phyloP scores from a whole-genome alignment of 2,888 invertebrate species.

The Molanna angustata region DNA sequence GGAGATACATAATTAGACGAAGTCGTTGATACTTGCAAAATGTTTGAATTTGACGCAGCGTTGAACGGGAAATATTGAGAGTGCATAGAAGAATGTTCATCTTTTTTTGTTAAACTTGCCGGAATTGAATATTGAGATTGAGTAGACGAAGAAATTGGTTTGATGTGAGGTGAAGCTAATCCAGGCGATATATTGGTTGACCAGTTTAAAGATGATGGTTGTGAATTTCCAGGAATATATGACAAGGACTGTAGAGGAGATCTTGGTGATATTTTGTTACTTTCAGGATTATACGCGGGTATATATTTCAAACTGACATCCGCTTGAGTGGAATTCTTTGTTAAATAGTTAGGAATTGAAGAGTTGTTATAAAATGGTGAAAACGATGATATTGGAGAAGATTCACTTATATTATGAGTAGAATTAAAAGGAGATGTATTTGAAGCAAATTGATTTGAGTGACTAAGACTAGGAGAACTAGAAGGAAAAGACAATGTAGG shows the following conservation, averaged over 20 bases:
- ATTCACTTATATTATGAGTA: background rate
- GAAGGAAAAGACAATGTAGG: conserved; percentile 12
- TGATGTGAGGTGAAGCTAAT: background rate
- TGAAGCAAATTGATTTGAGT: background rate
- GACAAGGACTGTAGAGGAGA: background rate
- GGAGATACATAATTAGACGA: background rate
- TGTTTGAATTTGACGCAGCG: background rate
- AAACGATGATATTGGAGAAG: no score
- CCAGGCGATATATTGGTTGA: background rate
- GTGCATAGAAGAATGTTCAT: background rate
- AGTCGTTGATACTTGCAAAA: background rate
- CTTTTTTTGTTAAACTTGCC: no score
- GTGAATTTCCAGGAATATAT: background rate
- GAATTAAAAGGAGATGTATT: background rate
- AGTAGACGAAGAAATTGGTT: conserved; percentile 3
- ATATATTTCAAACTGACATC: background rate
- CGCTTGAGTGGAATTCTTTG: background rate
- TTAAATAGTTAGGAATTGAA: background rate
- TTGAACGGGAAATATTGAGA: conserved; percentile 10
- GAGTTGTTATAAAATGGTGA: no score
- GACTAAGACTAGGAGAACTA: background rate
- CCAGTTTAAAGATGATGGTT: background rate
- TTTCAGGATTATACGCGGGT: background rate
- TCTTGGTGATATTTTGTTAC: conserved; percentile 1
- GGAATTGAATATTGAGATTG: background rate